phyloP scores from a whole-genome alignment of 2,113 vertebrate species.

The Arenaria interpres region DNA sequence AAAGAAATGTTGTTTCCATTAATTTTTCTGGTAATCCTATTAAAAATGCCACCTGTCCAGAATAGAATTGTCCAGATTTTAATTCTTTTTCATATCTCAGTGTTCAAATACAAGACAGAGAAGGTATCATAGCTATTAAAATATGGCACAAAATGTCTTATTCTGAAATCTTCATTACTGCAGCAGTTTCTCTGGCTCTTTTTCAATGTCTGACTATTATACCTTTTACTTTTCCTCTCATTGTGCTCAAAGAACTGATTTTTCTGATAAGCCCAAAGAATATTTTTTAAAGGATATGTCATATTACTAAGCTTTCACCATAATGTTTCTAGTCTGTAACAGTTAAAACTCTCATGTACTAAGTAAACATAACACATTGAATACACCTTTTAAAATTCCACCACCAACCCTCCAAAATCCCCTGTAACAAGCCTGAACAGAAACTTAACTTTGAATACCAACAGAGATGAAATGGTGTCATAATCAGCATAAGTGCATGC shows the following conservation, averaged over 20 bases:
- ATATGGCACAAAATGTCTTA: neutral
- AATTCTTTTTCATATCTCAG: conserved; percentile 39
- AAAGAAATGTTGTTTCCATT: conserved; percentile 71
- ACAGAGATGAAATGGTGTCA: conserved; percentile 46
- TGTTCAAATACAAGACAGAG: conserved; percentile 8
- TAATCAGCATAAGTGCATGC: conserved; percentile 61
- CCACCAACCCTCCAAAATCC: neutral
- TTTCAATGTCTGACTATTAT: neutral
- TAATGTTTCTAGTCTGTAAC: neutral
- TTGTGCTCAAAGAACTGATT: neutral
- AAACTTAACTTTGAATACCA: conserved; percentile 22
- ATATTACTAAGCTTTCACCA: neutral
- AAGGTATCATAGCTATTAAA: neutral
- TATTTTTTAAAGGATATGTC: neutral
- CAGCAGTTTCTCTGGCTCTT: neutral
- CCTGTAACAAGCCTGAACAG: neutral
- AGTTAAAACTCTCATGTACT: neutral
- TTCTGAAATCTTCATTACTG: neutral
- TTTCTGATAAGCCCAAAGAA: neutral
- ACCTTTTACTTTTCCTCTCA: neutral
- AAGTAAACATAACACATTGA: neutral
- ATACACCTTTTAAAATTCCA: neutral
- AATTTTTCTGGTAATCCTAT: conserved; percentile 70
- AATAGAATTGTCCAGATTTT: conserved; percentile 53
- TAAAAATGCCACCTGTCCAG: conserved; percentile 68